Evolutionary conservation across 2,113 vertebrate genomes (phyloP).

Genomic region (Istiophorus platypterus): DNA sequence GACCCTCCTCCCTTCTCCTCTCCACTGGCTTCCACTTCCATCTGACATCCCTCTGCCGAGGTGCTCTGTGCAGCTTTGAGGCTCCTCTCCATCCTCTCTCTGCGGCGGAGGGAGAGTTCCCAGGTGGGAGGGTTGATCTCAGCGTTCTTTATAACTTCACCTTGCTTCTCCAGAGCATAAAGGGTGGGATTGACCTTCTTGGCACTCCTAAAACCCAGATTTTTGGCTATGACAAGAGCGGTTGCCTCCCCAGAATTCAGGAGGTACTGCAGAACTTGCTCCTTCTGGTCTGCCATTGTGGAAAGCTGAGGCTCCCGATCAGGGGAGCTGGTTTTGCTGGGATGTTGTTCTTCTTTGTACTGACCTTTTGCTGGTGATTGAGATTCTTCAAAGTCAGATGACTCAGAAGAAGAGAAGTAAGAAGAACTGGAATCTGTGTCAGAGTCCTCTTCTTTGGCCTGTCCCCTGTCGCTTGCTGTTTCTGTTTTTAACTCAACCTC

Average conservation of each 20-base stretch:
- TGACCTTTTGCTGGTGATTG: constrained; percentile 22
- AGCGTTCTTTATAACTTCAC: constrained; percentile 85
- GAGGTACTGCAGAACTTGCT: constrained; percentile 88
- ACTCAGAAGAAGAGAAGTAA: constrained; percentile 60
- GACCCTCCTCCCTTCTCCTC: background rate
- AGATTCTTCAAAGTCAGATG: constrained; percentile 57
- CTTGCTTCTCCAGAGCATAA: constrained; percentile 88
- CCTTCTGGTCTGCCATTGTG: constrained; percentile 88
- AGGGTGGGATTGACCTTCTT: constrained; percentile 89
- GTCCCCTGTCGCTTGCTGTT: constrained; percentile 8
- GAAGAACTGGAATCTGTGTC: constrained; percentile 74
- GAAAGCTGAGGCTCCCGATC: constrained; percentile 2
- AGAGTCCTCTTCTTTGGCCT: constrained; percentile 14
- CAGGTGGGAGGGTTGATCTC: constrained; percentile 81
- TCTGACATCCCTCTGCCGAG: background rate
- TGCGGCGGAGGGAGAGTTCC: constrained; percentile 88
- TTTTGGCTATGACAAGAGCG: constrained; percentile 89
- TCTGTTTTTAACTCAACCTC: constrained; percentile 40
- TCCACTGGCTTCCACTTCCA: background rate
- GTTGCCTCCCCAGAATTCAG: constrained; percentile 79
- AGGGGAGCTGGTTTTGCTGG: background rate
- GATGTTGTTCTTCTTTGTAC: constrained; percentile 3
- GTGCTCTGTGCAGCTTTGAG: constrained; percentile 69
- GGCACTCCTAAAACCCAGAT: constrained; percentile 85
- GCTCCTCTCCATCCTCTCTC: constrained; percentile 88